Evolutionary conservation across 2,888 invertebrate genomes (phyloP).

Genomic region (Ennomos quercinarius): DNA sequence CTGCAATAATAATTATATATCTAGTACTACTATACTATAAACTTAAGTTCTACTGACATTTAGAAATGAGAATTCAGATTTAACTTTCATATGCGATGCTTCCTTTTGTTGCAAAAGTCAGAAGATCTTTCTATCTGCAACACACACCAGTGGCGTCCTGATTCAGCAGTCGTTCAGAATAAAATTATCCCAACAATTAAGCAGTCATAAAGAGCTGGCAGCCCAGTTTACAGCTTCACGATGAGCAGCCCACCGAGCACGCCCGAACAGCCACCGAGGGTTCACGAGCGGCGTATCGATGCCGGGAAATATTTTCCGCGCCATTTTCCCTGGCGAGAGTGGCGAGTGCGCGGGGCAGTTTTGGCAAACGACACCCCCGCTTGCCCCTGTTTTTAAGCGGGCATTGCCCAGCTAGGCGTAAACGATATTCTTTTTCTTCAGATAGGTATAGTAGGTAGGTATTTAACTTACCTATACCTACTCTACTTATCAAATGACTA

Average conservation of each 20-base stretch:
- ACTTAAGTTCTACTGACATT: no score
- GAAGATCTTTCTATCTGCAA: no score
- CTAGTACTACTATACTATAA: no score
- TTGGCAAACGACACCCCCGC: slow-evolving; percentile 62
- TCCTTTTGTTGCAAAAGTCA: no score
- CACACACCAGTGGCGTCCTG: no score
- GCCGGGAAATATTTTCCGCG: slow-evolving; percentile 78
- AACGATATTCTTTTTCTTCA: slow-evolving; percentile 21
- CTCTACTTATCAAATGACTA: no score
- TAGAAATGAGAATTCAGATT: no score
- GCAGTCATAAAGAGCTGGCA: slow-evolving; percentile 41
- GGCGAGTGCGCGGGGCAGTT: slow-evolving; percentile 57
- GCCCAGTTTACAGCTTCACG: slow-evolving; percentile 68
- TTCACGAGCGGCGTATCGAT: slow-evolving; percentile 71
- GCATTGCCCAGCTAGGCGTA: slow-evolving; percentile 46
- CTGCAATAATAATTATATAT: neutral
- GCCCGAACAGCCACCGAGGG: slow-evolving; percentile 62
- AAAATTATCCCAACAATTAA: slow-evolving; percentile 9
- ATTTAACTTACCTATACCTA: neutral
- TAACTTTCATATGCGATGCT: no score
- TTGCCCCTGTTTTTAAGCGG: slow-evolving; percentile 53
- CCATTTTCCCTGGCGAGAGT: slow-evolving; percentile 72
- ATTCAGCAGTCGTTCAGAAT: neutral
- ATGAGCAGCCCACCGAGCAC: slow-evolving; percentile 52
- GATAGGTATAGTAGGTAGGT: neutral